A percentile compares a stretch with the other conserved stretches of the same genome.
These are phyloP conservation scores for Molossus molossus DNA, from an alignment of 2,797 vertebrate species.

Conservation along the genomic window DNA sequence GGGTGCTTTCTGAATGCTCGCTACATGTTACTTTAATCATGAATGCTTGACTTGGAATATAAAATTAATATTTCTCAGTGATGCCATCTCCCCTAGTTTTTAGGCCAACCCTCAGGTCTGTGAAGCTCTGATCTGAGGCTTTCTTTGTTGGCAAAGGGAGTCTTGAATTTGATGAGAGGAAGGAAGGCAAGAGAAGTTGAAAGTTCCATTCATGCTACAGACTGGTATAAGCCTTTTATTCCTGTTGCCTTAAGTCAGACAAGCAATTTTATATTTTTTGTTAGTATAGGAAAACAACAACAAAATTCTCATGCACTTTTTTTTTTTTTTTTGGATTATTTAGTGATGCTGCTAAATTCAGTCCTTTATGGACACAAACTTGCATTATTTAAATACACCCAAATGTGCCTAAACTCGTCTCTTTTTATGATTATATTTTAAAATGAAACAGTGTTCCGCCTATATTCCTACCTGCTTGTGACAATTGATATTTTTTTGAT, in stretches of 20 bases:
- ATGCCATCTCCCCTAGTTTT: background rate
- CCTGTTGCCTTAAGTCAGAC: background rate
- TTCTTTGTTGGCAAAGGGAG: background rate
- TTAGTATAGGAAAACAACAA: conserved; percentile 21
- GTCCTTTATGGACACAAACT: background rate
- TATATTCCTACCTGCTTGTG: background rate
- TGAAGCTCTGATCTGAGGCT: background rate
- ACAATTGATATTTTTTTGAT: conserved; percentile 71
- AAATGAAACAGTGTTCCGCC: conserved; percentile 22
- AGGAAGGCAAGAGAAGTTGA: background rate
- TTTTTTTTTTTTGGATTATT: conserved; percentile 48
- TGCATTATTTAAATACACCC: conserved; percentile 39
- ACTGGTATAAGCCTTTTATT: background rate
- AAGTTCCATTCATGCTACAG: background rate
- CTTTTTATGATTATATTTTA: conserved; percentile 59
- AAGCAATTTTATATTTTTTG: conserved; percentile 21
- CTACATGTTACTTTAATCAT: background rate
- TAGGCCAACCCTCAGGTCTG: conserved; percentile 7
- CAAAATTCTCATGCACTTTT: background rate
- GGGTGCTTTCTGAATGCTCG: conserved; percentile 17
- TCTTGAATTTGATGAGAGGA: conserved; percentile 29
- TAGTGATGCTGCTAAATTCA: background rate
- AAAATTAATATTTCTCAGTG: background rate
- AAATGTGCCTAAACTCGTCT: background rate
- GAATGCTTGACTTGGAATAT: conserved; percentile 21